Base-by-base conservation (phyloP, 2,888 invertebrate species). In the Megalurothrips usitatus region DNA sequence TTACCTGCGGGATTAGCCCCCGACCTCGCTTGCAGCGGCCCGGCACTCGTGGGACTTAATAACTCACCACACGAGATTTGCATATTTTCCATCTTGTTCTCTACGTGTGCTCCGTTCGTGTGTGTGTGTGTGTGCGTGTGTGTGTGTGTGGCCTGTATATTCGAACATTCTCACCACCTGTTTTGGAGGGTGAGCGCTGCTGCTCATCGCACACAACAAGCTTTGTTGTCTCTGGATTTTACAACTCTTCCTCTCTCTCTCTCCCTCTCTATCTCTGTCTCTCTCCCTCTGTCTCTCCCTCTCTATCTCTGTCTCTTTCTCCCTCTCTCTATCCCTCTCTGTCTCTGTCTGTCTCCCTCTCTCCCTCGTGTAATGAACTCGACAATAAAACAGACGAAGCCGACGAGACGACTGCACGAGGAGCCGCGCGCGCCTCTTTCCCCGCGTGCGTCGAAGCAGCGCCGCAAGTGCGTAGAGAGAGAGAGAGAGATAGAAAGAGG, bases 1-100 rank as follows among this genome's bases (percentile, higher is more conserved):
- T 75, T 75, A 75, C 68, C 68, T 10, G 68, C 6, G 68, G 68
- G 68, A 75, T 75, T 75, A 26, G 26, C 23, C 26, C 23, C 68
- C 12, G 11, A 75, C 68, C 68, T 26, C 26, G 68, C 11, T 6
- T 23, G 58, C 58, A 0, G 6, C 58, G 9, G 68, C 26, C 26
- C 26, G 12, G 17, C 58, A 10, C 58, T 17, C n/a, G n/a, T n/a
- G 19, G 14, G 58, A 58, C 58, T 75, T 75, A 75, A 75, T 75
- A 75, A 26, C 68, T 75, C 68, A 26, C 68, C 68, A 75, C 68
- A 75, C 68, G 68, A 75, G 23, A 75, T 75, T 75, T 75, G 68
- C 68, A 75, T 75, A 75, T 75, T 75, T 75, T 12, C 68, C 68
- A 75, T 75, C 68, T 75, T 75, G 68, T 75, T 26, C 11, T 75